phyloP scores from a whole-genome alignment of 2,113 vertebrate genomes.

The Hippocampus abdominalis region DNA sequence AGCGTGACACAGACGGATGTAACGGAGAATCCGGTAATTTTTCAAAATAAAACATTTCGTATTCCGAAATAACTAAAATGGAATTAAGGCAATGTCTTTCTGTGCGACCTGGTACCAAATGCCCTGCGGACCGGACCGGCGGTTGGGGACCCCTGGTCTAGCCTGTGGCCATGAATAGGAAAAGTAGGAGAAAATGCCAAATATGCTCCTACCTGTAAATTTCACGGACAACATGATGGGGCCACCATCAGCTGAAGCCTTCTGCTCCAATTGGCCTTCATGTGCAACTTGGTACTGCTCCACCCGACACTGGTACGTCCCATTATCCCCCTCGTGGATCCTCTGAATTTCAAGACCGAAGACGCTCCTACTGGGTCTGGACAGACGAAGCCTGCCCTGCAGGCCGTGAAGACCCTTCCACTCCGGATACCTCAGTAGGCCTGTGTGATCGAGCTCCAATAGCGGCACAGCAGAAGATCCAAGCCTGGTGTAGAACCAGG shows the following conservation, averaged over 20 bases:
- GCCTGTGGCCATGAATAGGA: neutral
- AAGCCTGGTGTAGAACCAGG: conserved; percentile 46
- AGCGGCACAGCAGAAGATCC: conserved; percentile 10
- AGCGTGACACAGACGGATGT: no score
- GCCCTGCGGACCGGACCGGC: no score
- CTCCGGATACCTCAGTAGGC: conserved; percentile 45
- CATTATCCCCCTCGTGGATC: conserved; percentile 47
- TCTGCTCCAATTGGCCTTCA: conserved; percentile 48
- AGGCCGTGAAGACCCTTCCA: neutral
- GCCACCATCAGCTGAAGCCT: conserved; percentile 36
- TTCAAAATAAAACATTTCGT: no score
- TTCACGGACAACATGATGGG: conserved; percentile 44
- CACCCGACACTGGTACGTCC: conserved; percentile 59
- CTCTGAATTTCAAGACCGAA: conserved; percentile 53
- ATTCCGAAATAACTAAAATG: no score
- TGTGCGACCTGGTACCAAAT: no score
- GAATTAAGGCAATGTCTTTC: no score
- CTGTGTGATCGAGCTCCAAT: conserved; percentile 46
- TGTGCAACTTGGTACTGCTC: conserved; percentile 55
- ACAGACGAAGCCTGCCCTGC: conserved; percentile 50
- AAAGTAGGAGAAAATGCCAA: neutral
- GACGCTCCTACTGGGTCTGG: conserved; percentile 35
- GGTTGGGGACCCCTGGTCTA: no score
- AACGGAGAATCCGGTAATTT: no score
- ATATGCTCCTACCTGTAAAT: conserved; percentile 47